Evolutionary conservation across 1,140 invertebrate genomes (phyloP), one percentile per base, ranked within the genome.

Genomic region (Leptoteleia sp.): DNA sequence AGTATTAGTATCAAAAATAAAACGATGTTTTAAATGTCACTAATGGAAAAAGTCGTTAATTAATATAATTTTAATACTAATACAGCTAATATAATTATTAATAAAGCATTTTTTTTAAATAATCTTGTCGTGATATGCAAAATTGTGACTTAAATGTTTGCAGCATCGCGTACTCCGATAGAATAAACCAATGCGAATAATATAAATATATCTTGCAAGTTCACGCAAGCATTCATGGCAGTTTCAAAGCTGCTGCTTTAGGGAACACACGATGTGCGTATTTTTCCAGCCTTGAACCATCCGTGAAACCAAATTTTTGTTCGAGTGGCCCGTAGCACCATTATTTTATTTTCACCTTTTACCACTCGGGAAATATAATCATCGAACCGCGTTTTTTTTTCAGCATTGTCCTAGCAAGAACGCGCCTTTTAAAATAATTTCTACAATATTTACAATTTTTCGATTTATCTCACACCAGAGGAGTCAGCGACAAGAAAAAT

Each of bases 381-480:
- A 54, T 52, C 47, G 37, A 25, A 65, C 29, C 61, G 27, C 33
- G 42, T 55, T 29, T 9, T 29, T 62, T 35, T n/a, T n/a, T n/a
- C 6, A 55, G 48, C 25, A 33, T 40, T 33, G 59, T 47, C 9
- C 50, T 38, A 42, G 13, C 35, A 25, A 50, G 59, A 57, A 57
- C 61, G 61, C 31, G 50, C 27, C 15, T 35, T 45, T 54, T 40
- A 47, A 68, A 68, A 40, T 68, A 57, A 57, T 50, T 22, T 59
- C 52, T 70, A 70, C 65, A 70, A 70, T 70, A 70, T 70, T 70
- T 70, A 70, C 65, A 70, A 48, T 13, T 70, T 70, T 57, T n/a
- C 38, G 35, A 70, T 70, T 57, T 59, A 43, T 59, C 65, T 70
- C 54, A 70, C 65, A 52, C 65, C 65, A 70, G 65, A 52, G 54